phyloP scores from a whole-genome alignment of 2,888 invertebrate genomes.

The Amiota mariae region DNA sequence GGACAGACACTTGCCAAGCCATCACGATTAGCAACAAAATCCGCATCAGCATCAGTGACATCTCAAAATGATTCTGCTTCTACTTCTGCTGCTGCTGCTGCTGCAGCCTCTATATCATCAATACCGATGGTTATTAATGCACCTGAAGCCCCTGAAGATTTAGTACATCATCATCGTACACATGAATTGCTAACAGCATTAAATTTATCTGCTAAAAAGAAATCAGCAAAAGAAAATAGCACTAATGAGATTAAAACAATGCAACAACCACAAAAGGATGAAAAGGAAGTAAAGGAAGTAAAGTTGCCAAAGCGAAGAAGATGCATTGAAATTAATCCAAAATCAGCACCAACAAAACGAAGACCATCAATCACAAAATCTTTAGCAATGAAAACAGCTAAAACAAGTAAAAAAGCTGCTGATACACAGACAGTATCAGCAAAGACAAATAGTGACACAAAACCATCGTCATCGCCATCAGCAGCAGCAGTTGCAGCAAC shows the following conservation, averaged over 20 bases:
- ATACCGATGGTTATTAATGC: neutral
- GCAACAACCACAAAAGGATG: too few species aligned
- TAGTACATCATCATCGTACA: slow-evolving; percentile 46
- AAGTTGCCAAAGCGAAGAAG: slow-evolving; percentile 37
- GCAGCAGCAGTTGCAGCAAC: neutral
- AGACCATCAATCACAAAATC: slow-evolving; percentile 34
- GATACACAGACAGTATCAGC: too few species aligned
- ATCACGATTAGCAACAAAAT: slow-evolving; percentile 18
- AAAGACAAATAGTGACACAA: neutral
- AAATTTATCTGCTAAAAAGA: slow-evolving; percentile 69
- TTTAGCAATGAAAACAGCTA: slow-evolving; percentile 52
- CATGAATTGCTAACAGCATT: slow-evolving; percentile 68
- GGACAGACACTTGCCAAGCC: neutral
- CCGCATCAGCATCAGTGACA: slow-evolving; percentile 34
- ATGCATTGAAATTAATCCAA: slow-evolving; percentile 59
- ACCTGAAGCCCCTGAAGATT: slow-evolving; percentile 8
- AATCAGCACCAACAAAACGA: slow-evolving; percentile 51
- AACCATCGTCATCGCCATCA: neutral
- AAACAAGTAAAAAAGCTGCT: slow-evolving; percentile 52
- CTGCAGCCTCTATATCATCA: too few species aligned
- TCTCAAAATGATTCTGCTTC: too few species aligned
- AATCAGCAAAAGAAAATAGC: slow-evolving; percentile 35
- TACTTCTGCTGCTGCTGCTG: too few species aligned
- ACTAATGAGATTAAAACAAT: neutral
- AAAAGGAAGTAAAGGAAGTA: too few species aligned